Evolutionary conservation across 2,888 invertebrate genomes (phyloP), one percentile per base, ranked within the genome.

Genomic region (Anagyrus pseudococci): DNA sequence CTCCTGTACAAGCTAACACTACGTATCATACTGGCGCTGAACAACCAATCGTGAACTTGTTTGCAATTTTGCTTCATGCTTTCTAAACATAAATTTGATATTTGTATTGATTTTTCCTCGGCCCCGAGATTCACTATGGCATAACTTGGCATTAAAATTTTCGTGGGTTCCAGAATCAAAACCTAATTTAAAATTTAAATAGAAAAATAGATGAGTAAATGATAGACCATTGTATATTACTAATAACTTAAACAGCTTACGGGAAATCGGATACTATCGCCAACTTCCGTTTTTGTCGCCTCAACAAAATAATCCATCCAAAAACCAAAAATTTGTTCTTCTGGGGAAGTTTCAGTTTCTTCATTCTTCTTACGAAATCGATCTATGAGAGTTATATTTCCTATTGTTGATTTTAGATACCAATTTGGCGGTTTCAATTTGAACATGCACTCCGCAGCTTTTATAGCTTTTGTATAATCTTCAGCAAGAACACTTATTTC

Each of bases 251-350:
- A 33, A 25, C n/a, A 20, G 80, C 88, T 86, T 82, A 92, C 92
- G 46, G 97, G 97, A 86, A 96, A 97, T 70, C 95, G 85, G 72
- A 96, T 95, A 73, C 86, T 88, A 78, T 93, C 91, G 62, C 90
- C 89, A 71, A 89, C 87, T 71, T 90, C 90, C 62, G 86, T 85
- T 77, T 92, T 93, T 26, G 93, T 94, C 13, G 97, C 97, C 82
- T 97, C 98, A 40, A 94, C 87, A 81, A 99, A 98, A 83, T 95
- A 98, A 76, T 99, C 98, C 88, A 97, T 94, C 98, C 98, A 98
- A 83, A 98, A 98, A 70, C 91, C 88, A 80, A 98, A 98, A 1
- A 95, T 87, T 82, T 94, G 90, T 78, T 94, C 92, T 78, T 95
- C 94, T 0, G 92, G 89, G 0, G 89, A 86, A 10, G 84, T 84